phyloP scores from a whole-genome alignment of 1,140 invertebrate species.

The Pseudomyrmex gracilis region DNA sequence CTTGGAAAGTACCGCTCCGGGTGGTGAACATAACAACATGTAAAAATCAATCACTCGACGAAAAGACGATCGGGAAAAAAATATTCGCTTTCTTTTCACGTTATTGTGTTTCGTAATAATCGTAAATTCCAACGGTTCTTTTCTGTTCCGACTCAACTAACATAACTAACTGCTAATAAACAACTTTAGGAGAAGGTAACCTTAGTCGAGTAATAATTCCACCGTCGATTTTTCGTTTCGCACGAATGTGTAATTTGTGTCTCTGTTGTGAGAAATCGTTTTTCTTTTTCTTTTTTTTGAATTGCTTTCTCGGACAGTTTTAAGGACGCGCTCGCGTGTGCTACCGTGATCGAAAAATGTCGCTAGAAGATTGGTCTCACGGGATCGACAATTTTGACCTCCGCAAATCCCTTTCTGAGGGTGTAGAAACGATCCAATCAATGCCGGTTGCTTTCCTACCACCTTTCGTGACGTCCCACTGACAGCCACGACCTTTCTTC shows the following conservation, averaged over 20 bases:
- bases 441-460: conserved; percentile 18
- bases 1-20: no score
- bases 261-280: background rate
- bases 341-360: conserved; percentile 45
- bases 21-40: no score
- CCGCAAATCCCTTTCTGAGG: conserved; percentile 43
- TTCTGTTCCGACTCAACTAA: no score
- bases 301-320: conserved; percentile 18
- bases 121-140: no score
- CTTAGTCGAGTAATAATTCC: background rate
- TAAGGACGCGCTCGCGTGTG: conserved; percentile 26
- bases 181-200: no score
- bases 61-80: no score
- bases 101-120: no score
- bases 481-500: conserved; percentile 1
- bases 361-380: conserved; percentile 27
- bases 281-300: background rate
- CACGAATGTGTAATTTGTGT: background rate
- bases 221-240: background rate
- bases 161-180: no score
- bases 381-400: conserved; percentile 63
- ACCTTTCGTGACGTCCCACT: conserved; percentile 4
- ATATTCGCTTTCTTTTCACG: no score
- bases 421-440: conserved; percentile 57
- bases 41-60: no score